These are phyloP conservation scores for Phaethornis superciliosus DNA, from an alignment of 2,113 vertebrate genomes.

Conservation along the genomic window DNA sequence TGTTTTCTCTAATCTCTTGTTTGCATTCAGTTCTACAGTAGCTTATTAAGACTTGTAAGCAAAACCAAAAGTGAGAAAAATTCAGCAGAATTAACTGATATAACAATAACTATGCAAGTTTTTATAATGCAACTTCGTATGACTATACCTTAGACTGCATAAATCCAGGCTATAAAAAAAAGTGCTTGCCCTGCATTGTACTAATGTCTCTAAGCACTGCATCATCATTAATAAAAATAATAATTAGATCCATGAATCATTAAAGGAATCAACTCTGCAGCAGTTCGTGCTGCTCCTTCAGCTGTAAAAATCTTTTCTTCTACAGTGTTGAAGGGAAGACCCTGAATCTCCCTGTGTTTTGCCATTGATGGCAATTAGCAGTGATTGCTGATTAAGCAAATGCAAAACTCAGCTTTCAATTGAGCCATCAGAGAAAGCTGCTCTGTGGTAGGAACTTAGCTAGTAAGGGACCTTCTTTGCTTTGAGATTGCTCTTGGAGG, in stretches of 20 bases:
- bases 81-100: not conserved
- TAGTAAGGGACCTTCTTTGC: not conserved
- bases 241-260: not conserved
- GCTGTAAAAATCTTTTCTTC: not conserved
- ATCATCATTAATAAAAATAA: constrained; percentile 12
- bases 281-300: not conserved
- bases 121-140: not conserved
- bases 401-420: not conserved
- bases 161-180: not conserved
- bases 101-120: not conserved
- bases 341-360: not conserved
- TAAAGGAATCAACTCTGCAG: not conserved
- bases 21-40: not conserved
- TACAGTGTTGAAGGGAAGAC: not conserved
- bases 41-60: constrained; percentile 14
- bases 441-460: not conserved
- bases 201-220: not conserved
- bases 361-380: not conserved
- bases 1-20: not conserved
- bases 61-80: not conserved
- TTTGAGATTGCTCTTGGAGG: not conserved
- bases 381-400: not conserved
- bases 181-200: not conserved
- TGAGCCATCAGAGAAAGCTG: not conserved
- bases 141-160: not conserved